These are phyloP conservation scores for Barnardius zonarius DNA, from an alignment of 2,113 vertebrate species.

Conservation along the genomic window DNA sequence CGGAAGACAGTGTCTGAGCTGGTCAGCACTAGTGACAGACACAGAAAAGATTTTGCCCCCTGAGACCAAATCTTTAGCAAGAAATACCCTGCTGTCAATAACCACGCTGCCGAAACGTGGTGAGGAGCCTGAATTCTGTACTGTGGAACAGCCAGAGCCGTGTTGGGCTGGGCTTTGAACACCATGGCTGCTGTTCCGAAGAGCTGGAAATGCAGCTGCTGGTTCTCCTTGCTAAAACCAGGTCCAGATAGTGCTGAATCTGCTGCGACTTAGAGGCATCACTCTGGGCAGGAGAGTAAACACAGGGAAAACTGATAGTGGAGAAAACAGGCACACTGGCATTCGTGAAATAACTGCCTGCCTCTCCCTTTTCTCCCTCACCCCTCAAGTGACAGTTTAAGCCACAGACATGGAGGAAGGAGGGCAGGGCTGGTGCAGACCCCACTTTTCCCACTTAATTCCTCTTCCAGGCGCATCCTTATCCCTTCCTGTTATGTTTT, in stretches of 20 bases:
- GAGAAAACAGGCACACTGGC: not conserved
- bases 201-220: not conserved
- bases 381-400: not conserved
- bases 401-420: not conserved
- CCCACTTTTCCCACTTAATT: not conserved
- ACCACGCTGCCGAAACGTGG: not conserved
- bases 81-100: not conserved
- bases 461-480: not conserved
- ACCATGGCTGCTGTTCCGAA: not conserved
- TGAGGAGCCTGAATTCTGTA: not conserved
- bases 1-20: not conserved
- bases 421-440: not conserved
- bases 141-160: not conserved
- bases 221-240: not conserved
- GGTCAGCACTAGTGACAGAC: not conserved
- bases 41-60: not conserved
- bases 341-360: not conserved
- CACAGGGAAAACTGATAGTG: not conserved
- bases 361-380: not conserved
- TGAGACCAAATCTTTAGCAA: constrained; percentile 20
- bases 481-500: not conserved
- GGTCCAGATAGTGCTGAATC: not conserved
- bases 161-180: not conserved
- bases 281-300: not conserved
- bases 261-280: not conserved